Evolutionary conservation across 2,888 invertebrate genomes (phyloP).

Genomic region (Papilio protenor): DNA sequence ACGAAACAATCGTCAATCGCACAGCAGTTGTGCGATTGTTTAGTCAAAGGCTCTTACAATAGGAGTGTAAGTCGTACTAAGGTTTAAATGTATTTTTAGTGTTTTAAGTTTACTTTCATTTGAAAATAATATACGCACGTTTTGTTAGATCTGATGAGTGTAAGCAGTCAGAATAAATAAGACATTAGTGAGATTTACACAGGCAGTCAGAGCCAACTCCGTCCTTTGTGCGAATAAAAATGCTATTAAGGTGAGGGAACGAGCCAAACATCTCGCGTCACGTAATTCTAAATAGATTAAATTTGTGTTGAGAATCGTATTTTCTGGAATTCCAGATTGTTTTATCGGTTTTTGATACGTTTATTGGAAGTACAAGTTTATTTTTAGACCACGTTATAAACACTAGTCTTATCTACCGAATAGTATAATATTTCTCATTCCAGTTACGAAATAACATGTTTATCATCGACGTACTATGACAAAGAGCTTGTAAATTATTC

Average conservation of each 20-base stretch:
- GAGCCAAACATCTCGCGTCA: conserved; percentile 18
- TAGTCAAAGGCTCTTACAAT: too few relatives aligned
- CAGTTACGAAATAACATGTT: conserved; percentile 5
- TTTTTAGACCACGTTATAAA: not conserved
- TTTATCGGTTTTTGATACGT: conserved; percentile 5
- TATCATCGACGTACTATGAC: not conserved
- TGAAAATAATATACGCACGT: not conserved
- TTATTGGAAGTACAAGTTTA: not conserved
- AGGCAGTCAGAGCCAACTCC: conserved; percentile 28
- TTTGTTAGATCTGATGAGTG: not conserved
- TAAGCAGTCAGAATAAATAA: conserved; percentile 28
- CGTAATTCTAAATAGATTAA: conserved; percentile 31
- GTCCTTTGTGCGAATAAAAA: conserved; percentile 37
- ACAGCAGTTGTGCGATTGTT: too few relatives aligned
- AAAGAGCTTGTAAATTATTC: conserved; percentile 3
- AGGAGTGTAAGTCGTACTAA: too few relatives aligned
- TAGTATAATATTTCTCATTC: not conserved
- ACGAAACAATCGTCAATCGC: too few relatives aligned
- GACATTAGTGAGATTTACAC: conserved; percentile 31
- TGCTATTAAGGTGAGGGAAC: conserved; percentile 39
- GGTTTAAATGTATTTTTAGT: too few relatives aligned
- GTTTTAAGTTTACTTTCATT: too few relatives aligned
- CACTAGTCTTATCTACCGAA: not conserved
- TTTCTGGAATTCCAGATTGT: not conserved
- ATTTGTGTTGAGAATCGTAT: conserved; percentile 12